Evolutionary conservation across 2,797 vertebrate genomes (phyloP).

Genomic region (Oophaga sylvatica): DNA sequence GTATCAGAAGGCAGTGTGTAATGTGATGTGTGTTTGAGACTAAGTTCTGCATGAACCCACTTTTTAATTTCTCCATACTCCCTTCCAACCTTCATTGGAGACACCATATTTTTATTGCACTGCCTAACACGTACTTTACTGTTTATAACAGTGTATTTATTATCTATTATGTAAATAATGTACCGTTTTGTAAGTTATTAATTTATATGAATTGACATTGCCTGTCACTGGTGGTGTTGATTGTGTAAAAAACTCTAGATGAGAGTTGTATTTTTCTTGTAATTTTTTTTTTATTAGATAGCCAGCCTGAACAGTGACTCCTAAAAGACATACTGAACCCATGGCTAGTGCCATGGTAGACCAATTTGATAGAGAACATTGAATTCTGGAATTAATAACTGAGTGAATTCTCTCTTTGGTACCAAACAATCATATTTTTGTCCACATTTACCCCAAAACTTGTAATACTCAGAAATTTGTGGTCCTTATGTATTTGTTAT

Average conservation of each 20-base stretch:
- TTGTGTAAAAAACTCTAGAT: conserved; percentile 90
- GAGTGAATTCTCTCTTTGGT: conserved; percentile 59
- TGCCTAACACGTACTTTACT: conserved; percentile 91
- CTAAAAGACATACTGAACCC: conserved; percentile 79
- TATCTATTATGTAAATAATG: conserved; percentile 94
- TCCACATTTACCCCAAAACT: conserved; percentile 67
- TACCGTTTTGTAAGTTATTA: conserved; percentile 99
- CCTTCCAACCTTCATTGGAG: conserved; percentile 59
- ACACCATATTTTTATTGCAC: conserved; percentile 78
- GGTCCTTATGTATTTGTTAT: conserved; percentile 77
- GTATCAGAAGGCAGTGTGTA: conserved; percentile 56
- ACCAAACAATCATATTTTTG: conserved; percentile 54
- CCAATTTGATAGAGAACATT: conserved; percentile 47
- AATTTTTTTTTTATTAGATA: conserved; percentile 76
- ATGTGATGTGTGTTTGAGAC: neutral
- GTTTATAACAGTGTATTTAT: conserved; percentile 99
- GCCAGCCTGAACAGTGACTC: conserved; percentile 83
- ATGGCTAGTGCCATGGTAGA: conserved; percentile 60
- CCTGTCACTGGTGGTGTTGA: conserved; percentile 91
- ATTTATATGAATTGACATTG: conserved; percentile 99
- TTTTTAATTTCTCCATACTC: conserved; percentile 10
- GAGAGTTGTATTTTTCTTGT: conserved; percentile 86
- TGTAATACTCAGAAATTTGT: conserved; percentile 73
- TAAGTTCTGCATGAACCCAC: conserved; percentile 58
- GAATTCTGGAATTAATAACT: conserved; percentile 55